Conservation (phyloP, 2,113 vertebrate genomes). For the Mormoops blainvillei region DNA sequence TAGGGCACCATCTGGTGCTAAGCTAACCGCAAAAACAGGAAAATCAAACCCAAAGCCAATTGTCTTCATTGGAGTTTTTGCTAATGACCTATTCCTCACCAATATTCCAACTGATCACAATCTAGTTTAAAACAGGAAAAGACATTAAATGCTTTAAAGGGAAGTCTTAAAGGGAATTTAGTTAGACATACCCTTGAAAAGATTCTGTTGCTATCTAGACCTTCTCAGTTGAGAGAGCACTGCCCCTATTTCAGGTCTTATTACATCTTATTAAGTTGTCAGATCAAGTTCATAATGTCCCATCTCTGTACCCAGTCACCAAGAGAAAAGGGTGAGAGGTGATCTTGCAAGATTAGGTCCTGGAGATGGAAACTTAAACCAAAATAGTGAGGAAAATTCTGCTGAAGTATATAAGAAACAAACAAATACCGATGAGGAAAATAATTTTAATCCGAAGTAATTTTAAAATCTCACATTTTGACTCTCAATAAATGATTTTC, state of each 20-base stretch:
- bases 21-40: conserved; percentile 68
- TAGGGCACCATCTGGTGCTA: conserved; percentile 71
- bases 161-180: conserved; percentile 47
- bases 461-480: conserved; percentile 4
- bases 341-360: conserved; percentile 47
- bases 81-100: conserved; percentile 61
- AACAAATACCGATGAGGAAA: conserved; percentile 12
- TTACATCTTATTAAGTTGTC: conserved; percentile 72
- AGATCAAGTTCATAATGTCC: conserved; percentile 64
- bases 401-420: conserved; percentile 2
- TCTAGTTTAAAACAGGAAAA: conserved; percentile 60
- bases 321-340: conserved; percentile 54
- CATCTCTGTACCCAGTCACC: conserved; percentile 45
- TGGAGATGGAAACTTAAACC: conserved; percentile 39
- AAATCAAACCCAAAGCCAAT: conserved; percentile 70
- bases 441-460: conserved; percentile 37
- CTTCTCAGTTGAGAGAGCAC: conserved; percentile 52
- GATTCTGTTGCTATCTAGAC: conserved; percentile 54
- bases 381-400: conserved; percentile 29
- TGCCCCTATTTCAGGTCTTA: conserved; percentile 64
- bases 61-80: conserved; percentile 67
- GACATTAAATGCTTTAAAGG: conserved; percentile 58
- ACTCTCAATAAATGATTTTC: background rate
- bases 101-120: conserved; percentile 64
- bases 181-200: conserved; percentile 60